Evolutionary conservation across 1,140 invertebrate species (phyloP), one percentile per base, ranked within the genome.

Genomic region (Drosophila bipectinata): DNA sequence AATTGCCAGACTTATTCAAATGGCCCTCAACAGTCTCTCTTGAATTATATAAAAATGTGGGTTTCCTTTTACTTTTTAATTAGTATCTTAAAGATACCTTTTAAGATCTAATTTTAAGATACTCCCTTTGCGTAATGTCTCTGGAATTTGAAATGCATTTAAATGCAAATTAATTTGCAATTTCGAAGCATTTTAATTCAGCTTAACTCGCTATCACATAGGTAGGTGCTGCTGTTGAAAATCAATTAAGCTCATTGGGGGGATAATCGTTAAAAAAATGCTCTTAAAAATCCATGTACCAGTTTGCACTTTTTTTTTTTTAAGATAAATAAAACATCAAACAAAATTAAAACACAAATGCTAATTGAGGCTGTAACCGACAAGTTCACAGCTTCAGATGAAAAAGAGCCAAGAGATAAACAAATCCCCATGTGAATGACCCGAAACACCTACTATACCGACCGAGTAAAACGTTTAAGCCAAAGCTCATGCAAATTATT

Each of bases 401-500:
- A 49, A 51, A 49, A 51, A 57, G 59, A 51, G 55, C 49, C 57
- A 59, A 79, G 18, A 69, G 60, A 87, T 74, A 76, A 76, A 76
- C 61, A 76, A 75, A 60, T 18, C 51, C 6, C 41, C n/a, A 8
- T 39, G 21, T 37, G 64, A 72, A 79, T 72, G 82, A n/a, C 51
- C 34, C n/a, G 21, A 18, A 14, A 60, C 41, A 60, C 21, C 21
- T 3, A 21, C 21, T 21, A 21, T 3, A 21, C 15, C 15, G 21
- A 3, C 21, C 18, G 66, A 63, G 69, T 64, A 28, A 66, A 78
- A 53, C 76, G 69, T 79, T 80, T 76, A 80, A 80, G 77, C 77
- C 55, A 67, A 87, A 87, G 62, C 48, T 71, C 75, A 87, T 87
- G 82, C 78, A 87, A 87, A 87, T 87, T 82, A 78, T 87, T 79